A percentile compares a stretch with the other conserved stretches of the same genome.
Evolutionary conservation across 2,888 invertebrate species (phyloP).

Genomic region (Antheraea yamamai): DNA sequence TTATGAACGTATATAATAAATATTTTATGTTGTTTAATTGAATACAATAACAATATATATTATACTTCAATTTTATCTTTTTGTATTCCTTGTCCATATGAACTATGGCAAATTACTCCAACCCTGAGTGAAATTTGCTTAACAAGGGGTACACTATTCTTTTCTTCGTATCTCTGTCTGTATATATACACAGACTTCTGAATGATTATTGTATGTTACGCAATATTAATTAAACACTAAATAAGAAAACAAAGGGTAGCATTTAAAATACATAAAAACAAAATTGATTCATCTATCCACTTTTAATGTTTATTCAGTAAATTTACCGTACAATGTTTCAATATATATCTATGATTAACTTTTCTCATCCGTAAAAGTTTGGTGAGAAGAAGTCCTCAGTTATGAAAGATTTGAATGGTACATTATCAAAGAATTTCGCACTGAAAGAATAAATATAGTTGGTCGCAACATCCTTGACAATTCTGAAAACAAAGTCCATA

Average conservation of each 20-base stretch:
- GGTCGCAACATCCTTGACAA: constrained; percentile 39
- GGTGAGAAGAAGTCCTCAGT: constrained; percentile 35
- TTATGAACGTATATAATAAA: no score
- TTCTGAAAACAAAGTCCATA: constrained; percentile 36
- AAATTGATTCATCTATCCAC: neutral
- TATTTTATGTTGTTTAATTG: no score
- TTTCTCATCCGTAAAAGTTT: constrained; percentile 17
- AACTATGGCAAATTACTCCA: no score
- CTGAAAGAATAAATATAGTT: constrained; percentile 28
- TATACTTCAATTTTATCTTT: no score
- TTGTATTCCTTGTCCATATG: no score
- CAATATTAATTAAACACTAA: no score
- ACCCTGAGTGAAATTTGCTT: no score
- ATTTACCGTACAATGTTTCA: neutral
- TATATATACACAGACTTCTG: no score
- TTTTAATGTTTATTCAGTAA: neutral
- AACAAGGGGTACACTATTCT: no score
- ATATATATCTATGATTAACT: neutral
- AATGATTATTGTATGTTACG: no score
- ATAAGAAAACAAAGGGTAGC: neutral
- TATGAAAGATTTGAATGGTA: constrained; percentile 30
- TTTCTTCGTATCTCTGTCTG: no score
- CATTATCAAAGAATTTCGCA: constrained; percentile 26
- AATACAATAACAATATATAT: no score
- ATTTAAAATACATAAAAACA: neutral